phyloP scores from a whole-genome alignment of 2,797 vertebrate genomes.

The Poeciliopsis infans region DNA sequence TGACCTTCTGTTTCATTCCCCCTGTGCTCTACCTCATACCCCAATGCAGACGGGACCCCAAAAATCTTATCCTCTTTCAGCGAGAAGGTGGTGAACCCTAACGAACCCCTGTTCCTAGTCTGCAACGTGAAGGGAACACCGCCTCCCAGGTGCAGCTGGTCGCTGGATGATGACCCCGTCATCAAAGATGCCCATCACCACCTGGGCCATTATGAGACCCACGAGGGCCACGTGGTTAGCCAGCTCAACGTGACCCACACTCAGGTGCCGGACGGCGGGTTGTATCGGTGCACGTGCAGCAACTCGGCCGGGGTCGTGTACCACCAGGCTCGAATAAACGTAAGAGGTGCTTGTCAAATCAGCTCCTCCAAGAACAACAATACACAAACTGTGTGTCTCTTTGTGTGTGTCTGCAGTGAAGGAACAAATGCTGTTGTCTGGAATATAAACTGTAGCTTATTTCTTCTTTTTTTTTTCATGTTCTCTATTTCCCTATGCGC shows the following conservation, averaged over 20 bases:
- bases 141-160: slow-evolving; percentile 92
- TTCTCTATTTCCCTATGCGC: neutral
- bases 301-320: slow-evolving; percentile 97
- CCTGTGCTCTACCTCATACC: slow-evolving; percentile 23
- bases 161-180: slow-evolving; percentile 94
- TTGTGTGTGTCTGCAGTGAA: slow-evolving; percentile 41
- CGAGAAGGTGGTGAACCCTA: slow-evolving; percentile 96
- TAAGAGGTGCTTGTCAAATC: slow-evolving; percentile 99
- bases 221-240: slow-evolving; percentile 94
- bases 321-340: slow-evolving; percentile 99
- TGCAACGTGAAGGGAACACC: slow-evolving; percentile 98
- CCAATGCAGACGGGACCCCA: slow-evolving; percentile 90
- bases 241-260: slow-evolving; percentile 97
- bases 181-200: slow-evolving; percentile 94
- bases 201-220: slow-evolving; percentile 92
- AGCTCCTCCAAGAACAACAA: slow-evolving; percentile 95
- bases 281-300: slow-evolving; percentile 98
- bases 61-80: slow-evolving; percentile 98
- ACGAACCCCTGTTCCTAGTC: slow-evolving; percentile 93
- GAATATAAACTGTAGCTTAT: neutral
- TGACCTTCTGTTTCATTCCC: slow-evolving; percentile 10
- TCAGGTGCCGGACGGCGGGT: slow-evolving; percentile 95
- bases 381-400: slow-evolving; percentile 77
- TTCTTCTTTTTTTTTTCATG: neutral
- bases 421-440: slow-evolving; percentile 25